Percentiles rank a stretch among this genome's conserved stretches.
Conservation (phyloP, 2,888 invertebrate genomes). For the Chalcis sispes region DNA sequence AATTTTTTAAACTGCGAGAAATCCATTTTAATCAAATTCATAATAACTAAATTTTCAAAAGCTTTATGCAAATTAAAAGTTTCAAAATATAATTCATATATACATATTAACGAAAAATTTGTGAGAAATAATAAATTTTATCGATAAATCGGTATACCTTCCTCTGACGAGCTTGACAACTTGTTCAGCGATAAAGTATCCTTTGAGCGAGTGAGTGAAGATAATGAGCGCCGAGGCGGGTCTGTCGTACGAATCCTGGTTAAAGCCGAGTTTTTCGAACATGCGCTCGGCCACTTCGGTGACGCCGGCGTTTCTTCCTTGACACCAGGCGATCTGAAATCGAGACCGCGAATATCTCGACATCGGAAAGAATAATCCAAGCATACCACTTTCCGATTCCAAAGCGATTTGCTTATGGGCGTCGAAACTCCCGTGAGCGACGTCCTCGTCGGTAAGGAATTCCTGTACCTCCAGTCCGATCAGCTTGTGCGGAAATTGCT, state of each 20-base stretch:
- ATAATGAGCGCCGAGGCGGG: not conserved
- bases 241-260: not conserved
- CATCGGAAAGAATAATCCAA: not conserved
- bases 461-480: slow-evolving; percentile 27
- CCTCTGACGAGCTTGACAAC: not conserved
- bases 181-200: slow-evolving; percentile 29
- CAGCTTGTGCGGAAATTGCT: slow-evolving; percentile 27
- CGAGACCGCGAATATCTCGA: not conserved
- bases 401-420: not conserved
- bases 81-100: no score
- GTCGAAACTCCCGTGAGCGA: not conserved
- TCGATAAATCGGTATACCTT: no score
- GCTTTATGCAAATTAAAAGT: no score
- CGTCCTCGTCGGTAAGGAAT: slow-evolving; percentile 21
- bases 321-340: slow-evolving; percentile 14
- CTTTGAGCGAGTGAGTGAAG: slow-evolving; percentile 15
- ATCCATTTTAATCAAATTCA: no score
- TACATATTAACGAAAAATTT: no score
- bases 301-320: not conserved
- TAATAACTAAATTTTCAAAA: no score
- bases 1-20: no score
- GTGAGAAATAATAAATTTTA: no score
- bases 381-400: not conserved
- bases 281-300: slow-evolving; percentile 7
- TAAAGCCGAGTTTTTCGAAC: not conserved